phyloP scores from a whole-genome alignment of 2,797 vertebrate genomes.

The Melanitta fusca region DNA sequence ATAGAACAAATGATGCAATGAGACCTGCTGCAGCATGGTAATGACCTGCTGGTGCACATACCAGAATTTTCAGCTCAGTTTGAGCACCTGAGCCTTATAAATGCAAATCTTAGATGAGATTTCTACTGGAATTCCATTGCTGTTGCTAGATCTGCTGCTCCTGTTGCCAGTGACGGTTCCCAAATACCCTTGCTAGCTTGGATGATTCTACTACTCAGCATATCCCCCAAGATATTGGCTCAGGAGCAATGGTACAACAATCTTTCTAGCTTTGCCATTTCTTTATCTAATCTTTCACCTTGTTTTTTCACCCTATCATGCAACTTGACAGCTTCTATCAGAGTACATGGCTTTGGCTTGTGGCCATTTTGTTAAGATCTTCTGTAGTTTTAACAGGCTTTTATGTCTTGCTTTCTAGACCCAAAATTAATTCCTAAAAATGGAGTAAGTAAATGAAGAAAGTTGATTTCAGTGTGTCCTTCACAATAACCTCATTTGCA shows the following conservation, averaged over 20 bases:
- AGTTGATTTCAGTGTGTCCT: slow-evolving; percentile 54
- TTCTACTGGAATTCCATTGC: background rate
- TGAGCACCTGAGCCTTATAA: background rate
- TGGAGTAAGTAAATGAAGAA: slow-evolving; percentile 7
- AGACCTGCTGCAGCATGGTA: background rate
- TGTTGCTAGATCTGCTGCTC: background rate
- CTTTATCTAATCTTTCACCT: background rate
- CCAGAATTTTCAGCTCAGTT: background rate
- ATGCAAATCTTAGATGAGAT: background rate
- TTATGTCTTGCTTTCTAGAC: slow-evolving; percentile 5
- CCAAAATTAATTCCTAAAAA: slow-evolving; percentile 21
- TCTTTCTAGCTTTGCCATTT: background rate
- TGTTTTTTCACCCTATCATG: background rate
- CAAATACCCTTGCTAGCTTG: background rate
- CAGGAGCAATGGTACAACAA: background rate
- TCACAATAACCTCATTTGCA: slow-evolving; percentile 55
- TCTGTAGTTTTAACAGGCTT: background rate
- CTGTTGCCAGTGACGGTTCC: background rate
- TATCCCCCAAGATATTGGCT: background rate
- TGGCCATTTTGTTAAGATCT: background rate
- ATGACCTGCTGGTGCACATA: background rate
- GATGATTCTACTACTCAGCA: background rate
- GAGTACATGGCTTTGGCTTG: background rate
- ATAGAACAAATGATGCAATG: background rate
- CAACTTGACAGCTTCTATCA: background rate